Percentiles rank a stretch among this genome's conserved stretches.
phyloP scores from a whole-genome alignment of 2,797 vertebrate genomes.

The Hyperoplus lanceolatus region DNA sequence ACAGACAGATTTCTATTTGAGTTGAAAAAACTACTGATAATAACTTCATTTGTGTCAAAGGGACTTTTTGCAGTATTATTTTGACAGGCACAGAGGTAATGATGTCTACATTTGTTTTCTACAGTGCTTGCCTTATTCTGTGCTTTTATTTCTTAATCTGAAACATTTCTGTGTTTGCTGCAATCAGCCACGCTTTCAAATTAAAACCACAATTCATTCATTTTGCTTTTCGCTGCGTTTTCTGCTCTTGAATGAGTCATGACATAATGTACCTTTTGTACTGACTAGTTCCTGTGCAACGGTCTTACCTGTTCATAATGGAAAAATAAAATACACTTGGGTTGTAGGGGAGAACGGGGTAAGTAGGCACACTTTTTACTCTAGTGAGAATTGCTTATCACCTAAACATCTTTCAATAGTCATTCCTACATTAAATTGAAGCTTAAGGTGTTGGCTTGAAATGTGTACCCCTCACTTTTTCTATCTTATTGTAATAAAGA shows the following conservation, averaged over 20 bases:
- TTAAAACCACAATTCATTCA: conserved; percentile 40
- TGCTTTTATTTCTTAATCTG: conserved; percentile 29
- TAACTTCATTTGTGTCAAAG: conserved; percentile 8
- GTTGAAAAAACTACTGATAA: conserved; percentile 7
- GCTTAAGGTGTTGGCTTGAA: too few relatives aligned
- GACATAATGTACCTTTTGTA: conserved; percentile 24
- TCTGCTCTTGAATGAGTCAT: conserved; percentile 37
- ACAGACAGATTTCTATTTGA: conserved; percentile 1
- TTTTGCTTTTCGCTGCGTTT: conserved; percentile 26
- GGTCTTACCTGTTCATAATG: conserved; percentile 18
- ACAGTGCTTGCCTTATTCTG: conserved; percentile 48
- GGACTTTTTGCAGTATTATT: conserved; percentile 17
- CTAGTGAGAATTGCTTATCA: too few relatives aligned
- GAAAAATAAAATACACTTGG: conserved; percentile 29
- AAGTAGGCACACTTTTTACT: too few relatives aligned
- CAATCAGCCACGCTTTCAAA: conserved; percentile 40
- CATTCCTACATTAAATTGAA: too few relatives aligned
- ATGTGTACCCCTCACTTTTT: too few relatives aligned
- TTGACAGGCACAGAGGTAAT: conserved; percentile 16
- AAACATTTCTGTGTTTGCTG: conserved; percentile 27
- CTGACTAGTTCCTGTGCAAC: conserved; percentile 21
- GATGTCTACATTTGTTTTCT: conserved; percentile 18
- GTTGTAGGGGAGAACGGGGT: too few relatives aligned
- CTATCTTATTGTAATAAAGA: too few relatives aligned
- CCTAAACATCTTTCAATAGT: too few relatives aligned